phyloP scores from a whole-genome alignment of 2,888 invertebrate genomes.

The Acanthosoma haemorrhoidale region DNA sequence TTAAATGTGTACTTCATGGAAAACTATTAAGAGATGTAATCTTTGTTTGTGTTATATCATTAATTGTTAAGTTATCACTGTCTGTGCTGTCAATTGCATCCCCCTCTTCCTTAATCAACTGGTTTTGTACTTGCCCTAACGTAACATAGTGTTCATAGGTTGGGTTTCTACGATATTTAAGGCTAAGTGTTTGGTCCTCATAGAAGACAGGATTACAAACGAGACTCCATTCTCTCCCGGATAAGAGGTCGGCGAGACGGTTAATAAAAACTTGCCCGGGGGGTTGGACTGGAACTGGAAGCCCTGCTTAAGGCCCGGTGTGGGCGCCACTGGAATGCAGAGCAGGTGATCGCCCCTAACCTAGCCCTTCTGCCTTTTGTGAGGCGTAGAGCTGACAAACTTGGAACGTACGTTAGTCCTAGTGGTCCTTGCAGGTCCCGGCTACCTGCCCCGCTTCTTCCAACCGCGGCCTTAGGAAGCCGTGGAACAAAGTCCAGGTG shows the following conservation, averaged over 20 bases:
- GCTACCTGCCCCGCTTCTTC: background rate
- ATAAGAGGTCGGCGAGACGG: background rate
- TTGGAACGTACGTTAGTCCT: background rate
- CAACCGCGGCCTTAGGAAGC: background rate
- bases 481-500: too few species aligned
- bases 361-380: background rate
- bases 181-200: too few species aligned
- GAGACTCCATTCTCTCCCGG: background rate
- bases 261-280: background rate
- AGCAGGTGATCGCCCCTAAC: slow-evolving; percentile 13
- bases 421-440: background rate
- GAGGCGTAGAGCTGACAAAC: background rate
- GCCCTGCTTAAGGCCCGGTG: background rate
- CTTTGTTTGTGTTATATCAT: too few species aligned
- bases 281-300: background rate
- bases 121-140: too few species aligned
- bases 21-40: too few species aligned
- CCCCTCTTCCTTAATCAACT: too few species aligned
- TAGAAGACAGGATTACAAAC: too few species aligned
- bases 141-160: too few species aligned
- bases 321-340: slow-evolving; percentile 8
- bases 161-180: too few species aligned
- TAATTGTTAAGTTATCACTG: too few species aligned
- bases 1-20: too few species aligned
- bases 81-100: too few species aligned